These are phyloP conservation scores for Centropus bengalensis DNA, from an alignment of 2,113 vertebrate species.

Conservation along the genomic window DNA sequence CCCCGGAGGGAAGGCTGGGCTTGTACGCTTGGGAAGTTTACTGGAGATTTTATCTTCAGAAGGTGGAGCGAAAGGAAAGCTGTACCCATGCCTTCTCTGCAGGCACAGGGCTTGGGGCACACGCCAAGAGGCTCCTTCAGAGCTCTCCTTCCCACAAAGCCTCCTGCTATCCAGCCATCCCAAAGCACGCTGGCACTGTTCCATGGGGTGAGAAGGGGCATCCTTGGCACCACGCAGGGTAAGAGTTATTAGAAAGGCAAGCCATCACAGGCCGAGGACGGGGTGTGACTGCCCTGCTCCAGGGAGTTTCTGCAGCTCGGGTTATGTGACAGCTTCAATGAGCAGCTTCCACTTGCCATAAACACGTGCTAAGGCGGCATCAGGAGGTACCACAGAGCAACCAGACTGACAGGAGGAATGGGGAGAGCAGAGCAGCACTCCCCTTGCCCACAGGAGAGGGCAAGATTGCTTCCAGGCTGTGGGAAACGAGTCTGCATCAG, in stretches of 20 bases:
- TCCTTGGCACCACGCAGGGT: rapidly evolving
- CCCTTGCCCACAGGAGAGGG: background rate
- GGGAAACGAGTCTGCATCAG: background rate
- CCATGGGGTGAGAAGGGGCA: background rate
- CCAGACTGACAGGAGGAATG: background rate
- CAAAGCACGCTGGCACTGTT: background rate
- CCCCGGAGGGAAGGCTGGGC: background rate
- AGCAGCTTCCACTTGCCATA: background rate
- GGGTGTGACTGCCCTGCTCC: background rate
- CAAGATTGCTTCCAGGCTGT: rapidly evolving
- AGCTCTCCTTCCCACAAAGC: background rate
- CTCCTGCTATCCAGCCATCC: rapidly evolving
- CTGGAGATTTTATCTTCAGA: constrained; percentile 10
- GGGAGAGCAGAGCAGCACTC: background rate
- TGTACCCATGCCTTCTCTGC: background rate
- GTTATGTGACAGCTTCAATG: background rate
- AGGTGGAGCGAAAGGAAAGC: background rate
- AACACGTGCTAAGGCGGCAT: background rate
- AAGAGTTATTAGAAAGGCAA: background rate
- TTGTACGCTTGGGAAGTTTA: background rate
- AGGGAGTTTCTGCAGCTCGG: background rate
- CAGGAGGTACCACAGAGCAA: background rate
- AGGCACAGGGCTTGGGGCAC: rapidly evolving
- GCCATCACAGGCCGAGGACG: background rate
- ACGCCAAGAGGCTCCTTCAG: rapidly evolving